phyloP scores from a whole-genome alignment of 2,888 invertebrate genomes.

The Steinernema scapterisci region DNA sequence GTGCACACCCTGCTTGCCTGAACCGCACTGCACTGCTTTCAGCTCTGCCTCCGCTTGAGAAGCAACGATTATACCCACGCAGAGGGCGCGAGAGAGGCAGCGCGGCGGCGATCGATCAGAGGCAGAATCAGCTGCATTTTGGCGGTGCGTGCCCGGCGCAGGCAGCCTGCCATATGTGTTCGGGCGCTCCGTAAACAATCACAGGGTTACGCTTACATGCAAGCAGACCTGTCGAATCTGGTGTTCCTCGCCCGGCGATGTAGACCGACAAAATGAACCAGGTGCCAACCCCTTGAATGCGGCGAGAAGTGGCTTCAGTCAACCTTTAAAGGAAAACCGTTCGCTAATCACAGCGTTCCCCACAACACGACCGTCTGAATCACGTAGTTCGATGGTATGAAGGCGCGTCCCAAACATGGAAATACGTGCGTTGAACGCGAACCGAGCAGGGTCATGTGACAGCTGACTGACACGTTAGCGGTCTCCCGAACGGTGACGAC shows the following conservation, averaged over 20 bases:
- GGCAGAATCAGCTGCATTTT: slow-evolving; percentile 7
- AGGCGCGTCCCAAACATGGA: not conserved
- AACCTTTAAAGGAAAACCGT: too few relatives aligned
- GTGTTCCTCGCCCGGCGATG: too few relatives aligned
- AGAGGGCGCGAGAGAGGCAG: not conserved
- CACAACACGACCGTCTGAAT: not conserved
- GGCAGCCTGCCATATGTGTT: slow-evolving; percentile 10
- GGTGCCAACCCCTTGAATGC: too few relatives aligned
- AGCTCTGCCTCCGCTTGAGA: too few relatives aligned
- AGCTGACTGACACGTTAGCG: slow-evolving; percentile 18
- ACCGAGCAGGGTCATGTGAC: slow-evolving; percentile 22
- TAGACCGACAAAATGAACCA: too few relatives aligned
- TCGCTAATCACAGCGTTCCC: too few relatives aligned
- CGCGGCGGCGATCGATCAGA: not conserved
- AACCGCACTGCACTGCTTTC: too few relatives aligned
- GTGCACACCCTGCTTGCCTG: too few relatives aligned
- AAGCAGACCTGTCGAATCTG: too few relatives aligned
- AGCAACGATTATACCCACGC: not conserved
- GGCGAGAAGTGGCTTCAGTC: too few relatives aligned
- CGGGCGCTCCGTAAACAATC: slow-evolving; percentile 11
- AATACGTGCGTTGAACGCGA: not conserved
- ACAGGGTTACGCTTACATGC: too few relatives aligned
- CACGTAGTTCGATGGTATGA: not conserved
- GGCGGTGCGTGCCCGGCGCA: not conserved
- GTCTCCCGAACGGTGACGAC: not conserved